Evolutionary conservation across 2,888 invertebrate genomes (phyloP), one percentile per base, ranked within the genome.

Genomic region (Catonia carolina): DNA sequence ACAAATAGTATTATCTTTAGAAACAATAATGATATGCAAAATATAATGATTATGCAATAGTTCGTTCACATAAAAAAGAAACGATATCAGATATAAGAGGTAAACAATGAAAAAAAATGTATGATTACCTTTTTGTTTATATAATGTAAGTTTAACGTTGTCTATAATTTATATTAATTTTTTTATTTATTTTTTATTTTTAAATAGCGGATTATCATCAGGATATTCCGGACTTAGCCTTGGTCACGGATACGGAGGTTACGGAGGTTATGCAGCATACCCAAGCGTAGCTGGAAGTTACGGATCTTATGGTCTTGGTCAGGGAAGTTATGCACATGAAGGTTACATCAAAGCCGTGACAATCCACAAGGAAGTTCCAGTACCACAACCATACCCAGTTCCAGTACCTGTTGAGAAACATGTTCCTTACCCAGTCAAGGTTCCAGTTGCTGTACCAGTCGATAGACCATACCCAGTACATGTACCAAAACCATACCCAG

Each of bases 401-500:
- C 65, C 69, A 5, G 67, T 68, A 27, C 58, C 63, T 6, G 62
- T 66, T 15, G 65, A 66, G 56, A 66, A 63, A 53, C 61, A 61
- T 20, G 64, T 67, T 4, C 65, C 66, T 5, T 64, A 64, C 54
- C 67, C 67, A 12, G 67, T 68, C 23, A 66, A 67, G 51, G 65
- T 68, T 2, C 62, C 68, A 52, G 62, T 67, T 27, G 59, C 67
- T 35, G 62, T 66, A 10, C 67, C 65, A 5, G 67, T 67, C 14
- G 67, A 66, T 59, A 60, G 64, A 22, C 67, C 67, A 4, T 63
- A 65, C 60, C 64, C 67, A 39, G 65, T 67, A 6, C 64, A 65
- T 18, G 66, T 67, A 20, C 65, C 65, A 18, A 66, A 65, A 58
- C 68, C 67, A 2, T 68, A 67, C 60, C 64, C 67, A 22, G 67